These are phyloP conservation scores for Gasterosteus nipponicus DNA, from an alignment of 2,113 vertebrate species.

Conservation along the genomic window DNA sequence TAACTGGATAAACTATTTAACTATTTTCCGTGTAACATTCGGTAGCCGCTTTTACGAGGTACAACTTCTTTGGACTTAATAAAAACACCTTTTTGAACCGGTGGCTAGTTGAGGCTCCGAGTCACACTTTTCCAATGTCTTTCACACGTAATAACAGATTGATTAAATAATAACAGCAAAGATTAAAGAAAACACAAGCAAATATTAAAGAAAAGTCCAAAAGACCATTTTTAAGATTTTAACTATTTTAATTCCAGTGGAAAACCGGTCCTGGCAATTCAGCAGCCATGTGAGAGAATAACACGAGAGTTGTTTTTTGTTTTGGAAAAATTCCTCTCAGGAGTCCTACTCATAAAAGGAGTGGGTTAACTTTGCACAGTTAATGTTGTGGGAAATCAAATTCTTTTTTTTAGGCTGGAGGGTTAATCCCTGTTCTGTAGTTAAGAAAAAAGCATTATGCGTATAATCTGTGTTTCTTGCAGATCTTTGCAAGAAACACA, in stretches of 20 bases:
- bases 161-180: background rate
- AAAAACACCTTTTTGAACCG: background rate
- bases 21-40: background rate
- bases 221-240: background rate
- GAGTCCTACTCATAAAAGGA: background rate
- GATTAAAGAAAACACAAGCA: background rate
- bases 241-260: background rate
- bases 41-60: background rate
- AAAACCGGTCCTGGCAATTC: background rate
- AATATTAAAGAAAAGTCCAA: background rate
- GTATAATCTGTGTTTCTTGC: conserved; percentile 25
- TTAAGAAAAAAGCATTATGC: conserved; percentile 15
- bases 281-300: background rate
- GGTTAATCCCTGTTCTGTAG: background rate
- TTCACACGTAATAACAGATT: background rate
- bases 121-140: background rate
- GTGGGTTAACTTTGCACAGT: background rate
- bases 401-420: background rate
- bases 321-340: conserved; percentile 1
- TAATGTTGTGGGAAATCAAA: background rate
- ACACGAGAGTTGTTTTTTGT: background rate
- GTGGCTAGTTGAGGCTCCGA: background rate
- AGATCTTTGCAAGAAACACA: conserved; percentile 39
- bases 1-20: conserved; percentile 28
- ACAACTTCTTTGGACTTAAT: background rate